Evolutionary conservation across 2,113 vertebrate genomes (phyloP), one percentile per base, ranked within the genome.

Genomic region (Poecilia latipinna): DNA sequence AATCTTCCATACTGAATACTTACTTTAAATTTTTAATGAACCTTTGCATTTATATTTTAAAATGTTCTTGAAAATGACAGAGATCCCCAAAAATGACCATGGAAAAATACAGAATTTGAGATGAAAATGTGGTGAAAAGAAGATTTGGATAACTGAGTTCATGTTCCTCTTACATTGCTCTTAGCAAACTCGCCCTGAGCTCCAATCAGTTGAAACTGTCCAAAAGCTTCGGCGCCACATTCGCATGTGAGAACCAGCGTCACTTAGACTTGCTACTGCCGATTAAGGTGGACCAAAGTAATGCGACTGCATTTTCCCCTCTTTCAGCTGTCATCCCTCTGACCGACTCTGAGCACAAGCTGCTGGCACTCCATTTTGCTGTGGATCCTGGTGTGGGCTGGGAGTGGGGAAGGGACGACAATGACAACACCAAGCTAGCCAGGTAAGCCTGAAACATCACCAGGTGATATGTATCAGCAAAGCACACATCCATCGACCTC

Each of bases 341-440:
- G 93, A 99, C 97, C 0, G 98, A 99, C 89, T 98, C 97, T 0
- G 97, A 99, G 94, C 98, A 99, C 96, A 98, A 96, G 94, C 94
- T 99, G 90, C 94, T 99, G 92, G 96, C 97, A 57, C 95, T 99
- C 92, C 98, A 99, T 94, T 99, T 99, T 80, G 97, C 97, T 0
- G 96, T 98, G 78, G 98, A 99, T 92, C 98, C 98, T 13, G 97
- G 97, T 79, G 96, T 96, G 81, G 97, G 97, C 93, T 99, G 97
- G 98, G 97, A 97, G 62, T 99, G 98, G 98, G 97, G 96, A 60
- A 97, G 96, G 87, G 97, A 99, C 32, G 97, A 98, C 94, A 96
- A 95, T 32, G 97, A 99, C 91, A 97, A 98, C 73, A 90, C 95
- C 91, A 96, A 96, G 83, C 93, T 98, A 81, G 98, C 97, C 91